Base-by-base conservation (phyloP, 2,888 invertebrate genomes). In the Lysandra bellargus region DNA sequence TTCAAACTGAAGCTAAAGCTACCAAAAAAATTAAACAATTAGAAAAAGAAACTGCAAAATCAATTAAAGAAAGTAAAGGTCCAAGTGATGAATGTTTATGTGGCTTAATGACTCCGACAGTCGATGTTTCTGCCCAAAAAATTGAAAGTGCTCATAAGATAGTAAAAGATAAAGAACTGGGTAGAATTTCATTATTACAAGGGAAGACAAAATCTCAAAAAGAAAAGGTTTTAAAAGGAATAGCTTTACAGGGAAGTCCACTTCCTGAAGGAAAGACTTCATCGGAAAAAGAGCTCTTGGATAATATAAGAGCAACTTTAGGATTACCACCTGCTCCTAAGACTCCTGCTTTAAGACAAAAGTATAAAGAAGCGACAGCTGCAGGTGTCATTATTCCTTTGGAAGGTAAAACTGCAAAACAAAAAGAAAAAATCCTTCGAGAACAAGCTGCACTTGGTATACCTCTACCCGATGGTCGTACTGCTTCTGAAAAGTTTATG, bases 71-170 rank as follows among this genome's bases (percentile, higher is more conserved):
- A 82, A 85, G 85, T 1, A 84, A 84, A 81, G 86, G 86, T 0
- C 85, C 85, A 3, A 83, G 82, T 76, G 86, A 86, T 78, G 85
- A 86, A 84, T 86, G 86, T 80, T 85, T 86, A 78, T 85, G 85
- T 78, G 80, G 81, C 9, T 23, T 74, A 23, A 40, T 74, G 40
- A 44, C 72, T 79, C 82, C 30, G 6, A n/a, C 7, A 14, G 40
- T 75, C 84, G n/a, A 82, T 82, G 33, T 82, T 82, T 30, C 80
- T 80, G 23, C 82, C 82, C 0, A 83, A 85, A 83, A 83, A 80
- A 60, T 83, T 61, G 12, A 61, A 78, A 4, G 75, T n/a, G 17
- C 44, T 9, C 23, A 75, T 75, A 49, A 49, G 30, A 14, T 53
- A 14, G 30, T 23, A 81, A 78, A 84, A 80, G 87, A 86, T 0